A percentile compares a stretch with the other conserved stretches of the same genome.
These are phyloP conservation scores for Rutilus rutilus DNA, from an alignment of 2,113 vertebrate species.

Conservation along the genomic window DNA sequence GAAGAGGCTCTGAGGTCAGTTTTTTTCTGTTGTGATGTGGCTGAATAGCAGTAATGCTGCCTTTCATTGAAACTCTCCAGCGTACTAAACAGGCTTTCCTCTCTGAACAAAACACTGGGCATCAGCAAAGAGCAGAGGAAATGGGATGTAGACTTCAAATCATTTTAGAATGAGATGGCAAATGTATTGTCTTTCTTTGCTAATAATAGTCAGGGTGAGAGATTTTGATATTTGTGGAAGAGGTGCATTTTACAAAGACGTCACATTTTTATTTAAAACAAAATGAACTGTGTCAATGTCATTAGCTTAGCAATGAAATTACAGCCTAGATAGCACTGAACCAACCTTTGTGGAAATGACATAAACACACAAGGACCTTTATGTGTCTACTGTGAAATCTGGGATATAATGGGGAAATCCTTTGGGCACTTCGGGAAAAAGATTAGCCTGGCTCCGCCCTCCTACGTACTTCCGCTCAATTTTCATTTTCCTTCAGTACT, in stretches of 20 bases:
- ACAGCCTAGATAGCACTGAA: too few relatives aligned
- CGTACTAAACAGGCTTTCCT: slow-evolving; percentile 80
- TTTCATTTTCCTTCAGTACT: too few relatives aligned
- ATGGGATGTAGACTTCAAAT: slow-evolving; percentile 43
- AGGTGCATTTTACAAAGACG: background rate
- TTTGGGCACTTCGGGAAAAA: too few relatives aligned
- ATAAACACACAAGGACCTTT: too few relatives aligned
- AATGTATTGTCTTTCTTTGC: background rate
- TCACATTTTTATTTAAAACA: background rate
- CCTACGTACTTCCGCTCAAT: too few relatives aligned
- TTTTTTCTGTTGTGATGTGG: slow-evolving; percentile 64
- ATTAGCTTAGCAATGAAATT: too few relatives aligned
- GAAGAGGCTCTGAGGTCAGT: slow-evolving; percentile 42
- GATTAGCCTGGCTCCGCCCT: too few relatives aligned
- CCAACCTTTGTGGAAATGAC: too few relatives aligned
- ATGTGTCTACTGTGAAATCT: too few relatives aligned
- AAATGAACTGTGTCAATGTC: background rate
- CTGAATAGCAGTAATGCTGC: slow-evolving; percentile 53
- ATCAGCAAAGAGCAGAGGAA: slow-evolving; percentile 75
- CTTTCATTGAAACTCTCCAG: slow-evolving; percentile 78
- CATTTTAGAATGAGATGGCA: slow-evolving; percentile 52
- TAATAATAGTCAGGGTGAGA: background rate
- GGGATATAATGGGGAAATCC: too few relatives aligned
- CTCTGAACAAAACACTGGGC: slow-evolving; percentile 76
- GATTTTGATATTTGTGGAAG: background rate